Evolutionary conservation across 2,888 invertebrate genomes (phyloP).

Genomic region (Loripinus fragilis): DNA sequence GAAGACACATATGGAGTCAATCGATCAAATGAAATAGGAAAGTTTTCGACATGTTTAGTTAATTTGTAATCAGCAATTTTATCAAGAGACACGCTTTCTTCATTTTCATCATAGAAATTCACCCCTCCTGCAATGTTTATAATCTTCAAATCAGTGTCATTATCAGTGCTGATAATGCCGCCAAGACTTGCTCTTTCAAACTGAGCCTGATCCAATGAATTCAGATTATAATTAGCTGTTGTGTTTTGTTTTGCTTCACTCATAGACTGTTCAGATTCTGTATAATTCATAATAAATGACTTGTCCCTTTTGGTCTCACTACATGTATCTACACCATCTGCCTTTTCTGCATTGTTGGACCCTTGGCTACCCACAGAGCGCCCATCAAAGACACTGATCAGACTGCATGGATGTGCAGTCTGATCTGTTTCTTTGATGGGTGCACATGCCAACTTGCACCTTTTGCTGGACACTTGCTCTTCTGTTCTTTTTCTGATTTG

Average conservation of each 20-base stretch:
- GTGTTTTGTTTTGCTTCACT: neutral
- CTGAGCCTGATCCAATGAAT: neutral
- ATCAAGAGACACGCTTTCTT: neutral
- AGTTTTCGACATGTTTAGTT: neutral
- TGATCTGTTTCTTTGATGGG: no score
- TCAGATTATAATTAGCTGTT: neutral
- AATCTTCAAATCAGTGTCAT: slow-evolving; percentile 1
- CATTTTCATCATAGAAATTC: neutral
- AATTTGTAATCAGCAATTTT: neutral
- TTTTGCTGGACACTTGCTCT: neutral
- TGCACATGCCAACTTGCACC: no score
- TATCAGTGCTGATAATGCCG: neutral
- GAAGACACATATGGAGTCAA: neutral
- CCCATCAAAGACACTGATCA: no score
- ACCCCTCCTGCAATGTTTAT: slow-evolving; percentile 11
- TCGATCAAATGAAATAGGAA: neutral
- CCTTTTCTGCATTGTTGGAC: neutral
- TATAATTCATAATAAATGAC: neutral
- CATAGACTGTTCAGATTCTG: neutral
- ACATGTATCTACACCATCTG: neutral
- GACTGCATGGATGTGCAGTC: no score
- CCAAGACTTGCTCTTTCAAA: neutral
- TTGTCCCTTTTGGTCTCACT: neutral
- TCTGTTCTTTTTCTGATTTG: neutral
- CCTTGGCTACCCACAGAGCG: no score